Percentiles rank a stretch among this genome's conserved stretches.
These are phyloP conservation scores for Kryptopterus vitreolus DNA, from an alignment of 2,797 vertebrate species.

Conservation along the genomic window DNA sequence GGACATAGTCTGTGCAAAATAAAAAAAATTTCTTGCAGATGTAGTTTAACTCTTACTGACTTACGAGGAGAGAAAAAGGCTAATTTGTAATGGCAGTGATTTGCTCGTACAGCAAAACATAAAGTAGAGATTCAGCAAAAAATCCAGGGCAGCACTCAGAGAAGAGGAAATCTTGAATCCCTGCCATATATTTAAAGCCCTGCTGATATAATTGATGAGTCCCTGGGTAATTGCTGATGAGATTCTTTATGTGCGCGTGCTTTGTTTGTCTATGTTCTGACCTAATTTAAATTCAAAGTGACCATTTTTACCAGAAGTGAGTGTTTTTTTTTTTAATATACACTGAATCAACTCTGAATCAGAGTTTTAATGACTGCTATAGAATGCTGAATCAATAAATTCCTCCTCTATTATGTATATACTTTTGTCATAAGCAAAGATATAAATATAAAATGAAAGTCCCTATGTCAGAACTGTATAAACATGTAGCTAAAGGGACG, in stretches of 20 bases:
- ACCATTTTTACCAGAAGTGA: neutral
- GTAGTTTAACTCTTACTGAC: neutral
- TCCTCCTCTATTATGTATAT: neutral
- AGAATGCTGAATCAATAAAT: neutral
- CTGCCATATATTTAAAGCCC: neutral
- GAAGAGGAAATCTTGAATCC: neutral
- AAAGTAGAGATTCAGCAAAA: constrained; percentile 14
- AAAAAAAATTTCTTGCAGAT: neutral
- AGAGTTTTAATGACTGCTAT: neutral
- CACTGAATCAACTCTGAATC: neutral
- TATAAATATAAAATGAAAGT: neutral
- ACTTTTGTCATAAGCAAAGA: neutral
- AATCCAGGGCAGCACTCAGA: neutral
- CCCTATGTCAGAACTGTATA: neutral
- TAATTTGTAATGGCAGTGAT: neutral
- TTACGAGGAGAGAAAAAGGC: neutral
- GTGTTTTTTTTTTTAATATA: neutral
- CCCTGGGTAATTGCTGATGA: neutral
- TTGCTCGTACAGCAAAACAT: neutral
- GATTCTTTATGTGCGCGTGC: neutral
- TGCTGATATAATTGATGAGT: neutral
- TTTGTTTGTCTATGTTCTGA: neutral
- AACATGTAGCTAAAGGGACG: constrained; percentile 9
- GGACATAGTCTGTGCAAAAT: neutral
- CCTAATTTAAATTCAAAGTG: neutral